Evolutionary conservation across 2,113 vertebrate species (phyloP), one percentile per base, ranked within the genome.

Genomic region (Entelurus aequoreus): DNA sequence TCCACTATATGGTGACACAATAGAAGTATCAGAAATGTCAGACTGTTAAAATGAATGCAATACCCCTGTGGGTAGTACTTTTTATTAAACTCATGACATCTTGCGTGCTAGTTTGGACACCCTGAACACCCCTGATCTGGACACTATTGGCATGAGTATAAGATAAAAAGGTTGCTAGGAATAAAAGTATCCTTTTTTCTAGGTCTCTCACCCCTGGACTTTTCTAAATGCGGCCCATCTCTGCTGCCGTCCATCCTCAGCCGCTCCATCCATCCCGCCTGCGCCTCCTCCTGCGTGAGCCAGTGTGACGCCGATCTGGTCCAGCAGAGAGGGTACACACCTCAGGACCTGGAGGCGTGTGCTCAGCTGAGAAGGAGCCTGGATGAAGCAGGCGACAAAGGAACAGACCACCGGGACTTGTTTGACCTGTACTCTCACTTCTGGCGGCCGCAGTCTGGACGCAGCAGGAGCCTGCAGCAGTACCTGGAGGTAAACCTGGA

Each of bases 171-270:
- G 28, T 28, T 28, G 28, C 28, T 28, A 3, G 28, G 28, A 28
- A 28, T 28, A 28, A 28, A 28, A 28, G 28, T 28, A 28, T 28
- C 28, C 28, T 28, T 28, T 28, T 14, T 74, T 54, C 6, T 72
- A 95, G 93, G 9, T 52, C 55, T 78, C n/a, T 65, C 81, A 6
- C 66, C 82, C 1, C 57, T 92, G 70, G 90, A 93, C 73, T 86
- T 72, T 14, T 40, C 1, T 62, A 80, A 63, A 87, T 88, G 6
- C 8, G 78, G 75, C 58, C 86, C 77, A 46, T 88, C 80, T 6
- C 49, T 82, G 76, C 88, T 98, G 54, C 95, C 95, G 1, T 50
- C 68, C 63, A 66, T 53, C 8, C 93, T 99, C 75, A 91, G 91
- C 52, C 82, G 67, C 48, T 71, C 92, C 28, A 54, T 92, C 46